A percentile compares a stretch with the other conserved stretches of the same genome.
Evolutionary conservation across 2,888 invertebrate genomes (phyloP).

Genomic region (Tinea pellionella): DNA sequence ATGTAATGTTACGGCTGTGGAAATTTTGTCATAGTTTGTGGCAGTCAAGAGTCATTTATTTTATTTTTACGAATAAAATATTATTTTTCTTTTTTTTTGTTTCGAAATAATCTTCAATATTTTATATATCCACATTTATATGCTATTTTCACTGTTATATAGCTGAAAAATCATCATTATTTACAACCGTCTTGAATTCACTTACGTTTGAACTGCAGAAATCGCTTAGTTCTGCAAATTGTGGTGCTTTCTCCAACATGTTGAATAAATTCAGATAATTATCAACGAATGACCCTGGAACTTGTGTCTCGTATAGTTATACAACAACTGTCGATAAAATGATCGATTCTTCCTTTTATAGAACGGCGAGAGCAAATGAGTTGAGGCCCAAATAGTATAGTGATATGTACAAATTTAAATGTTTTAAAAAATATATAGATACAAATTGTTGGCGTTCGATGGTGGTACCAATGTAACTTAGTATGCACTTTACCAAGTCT

Average conservation of each 20-base stretch:
- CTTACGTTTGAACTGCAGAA: slow-evolving; percentile 52
- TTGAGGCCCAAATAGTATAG: neutral
- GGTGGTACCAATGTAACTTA: too few species aligned
- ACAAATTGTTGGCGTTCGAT: too few species aligned
- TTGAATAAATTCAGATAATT: neutral
- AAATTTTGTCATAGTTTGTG: too few species aligned
- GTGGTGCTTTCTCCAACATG: slow-evolving; percentile 40
- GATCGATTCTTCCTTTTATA: slow-evolving; percentile 3
- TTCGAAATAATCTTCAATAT: too few species aligned
- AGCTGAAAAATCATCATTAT: too few species aligned
- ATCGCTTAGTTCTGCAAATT: slow-evolving; percentile 58
- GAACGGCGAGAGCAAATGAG: slow-evolving; percentile 7
- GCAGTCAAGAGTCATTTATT: too few species aligned
- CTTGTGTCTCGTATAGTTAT: neutral
- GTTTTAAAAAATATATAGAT: neutral
- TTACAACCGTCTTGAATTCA: too few species aligned
- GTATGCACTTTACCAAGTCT: too few species aligned
- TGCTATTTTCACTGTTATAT: too few species aligned
- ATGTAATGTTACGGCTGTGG: neutral
- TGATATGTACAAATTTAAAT: neutral
- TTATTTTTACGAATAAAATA: too few species aligned
- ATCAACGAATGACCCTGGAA: neutral
- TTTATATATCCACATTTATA: too few species aligned
- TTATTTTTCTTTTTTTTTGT: too few species aligned
- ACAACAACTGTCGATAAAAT: neutral